These are phyloP conservation scores for Apis cerana DNA, from an alignment of 1,140 invertebrate species.

Conservation along the genomic window DNA sequence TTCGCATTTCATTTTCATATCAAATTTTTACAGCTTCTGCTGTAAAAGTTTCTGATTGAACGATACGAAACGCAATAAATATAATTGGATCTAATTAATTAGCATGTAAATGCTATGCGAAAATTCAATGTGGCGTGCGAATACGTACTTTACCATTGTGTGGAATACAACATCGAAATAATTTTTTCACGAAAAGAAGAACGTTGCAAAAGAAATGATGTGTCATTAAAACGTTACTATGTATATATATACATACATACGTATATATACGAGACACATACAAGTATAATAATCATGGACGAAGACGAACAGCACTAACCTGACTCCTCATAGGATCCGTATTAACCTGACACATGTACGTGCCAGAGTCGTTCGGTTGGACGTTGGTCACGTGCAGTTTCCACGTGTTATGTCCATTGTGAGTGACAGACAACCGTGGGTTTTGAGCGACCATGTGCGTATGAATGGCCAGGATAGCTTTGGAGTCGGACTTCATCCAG, in stretches of 20 bases:
- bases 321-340: conserved; percentile 95
- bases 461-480: conserved; percentile 94
- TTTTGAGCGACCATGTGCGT: conserved; percentile 94
- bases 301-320: conserved; percentile 81
- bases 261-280: too few species aligned
- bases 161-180: too few species aligned
- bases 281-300: conserved; percentile 31
- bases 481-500: conserved; percentile 88
- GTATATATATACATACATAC: background rate
- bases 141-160: too few species aligned
- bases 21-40: too few species aligned
- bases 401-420: conserved; percentile 95
- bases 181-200: background rate
- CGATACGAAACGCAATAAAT: too few species aligned
- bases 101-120: too few species aligned
- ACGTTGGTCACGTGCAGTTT: conserved; percentile 92
- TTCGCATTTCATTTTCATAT: too few species aligned
- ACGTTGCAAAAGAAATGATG: too few species aligned
- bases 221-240: too few species aligned
- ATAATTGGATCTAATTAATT: too few species aligned
- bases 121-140: too few species aligned
- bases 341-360: conserved; percentile 95
- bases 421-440: conserved; percentile 90
- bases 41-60: too few species aligned
- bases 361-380: conserved; percentile 91